A percentile compares a stretch with the other conserved stretches of the same genome.
phyloP scores from a whole-genome alignment of 2,797 vertebrate genomes.

The Phaenicophaeus curvirostris region DNA sequence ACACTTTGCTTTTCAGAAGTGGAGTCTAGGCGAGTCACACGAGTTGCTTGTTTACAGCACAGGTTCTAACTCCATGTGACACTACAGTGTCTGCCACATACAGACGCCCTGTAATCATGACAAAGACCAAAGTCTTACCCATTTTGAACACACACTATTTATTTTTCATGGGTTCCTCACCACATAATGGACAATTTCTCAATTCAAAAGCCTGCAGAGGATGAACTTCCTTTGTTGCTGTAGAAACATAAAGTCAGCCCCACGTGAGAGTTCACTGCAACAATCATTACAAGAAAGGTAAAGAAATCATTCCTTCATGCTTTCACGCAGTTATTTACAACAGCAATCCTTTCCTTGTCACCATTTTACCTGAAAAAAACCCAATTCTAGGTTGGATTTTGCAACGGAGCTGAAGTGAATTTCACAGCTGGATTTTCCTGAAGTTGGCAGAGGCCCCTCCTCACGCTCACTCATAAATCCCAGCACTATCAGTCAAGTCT shows the following conservation, averaged over 20 bases:
- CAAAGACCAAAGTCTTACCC: background rate
- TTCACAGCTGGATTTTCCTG: background rate
- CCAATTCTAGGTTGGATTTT: background rate
- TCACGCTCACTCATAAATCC: background rate
- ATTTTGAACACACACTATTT: background rate
- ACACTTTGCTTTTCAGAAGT: background rate
- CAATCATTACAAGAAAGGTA: background rate
- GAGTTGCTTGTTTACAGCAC: background rate
- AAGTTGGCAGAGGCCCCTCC: background rate
- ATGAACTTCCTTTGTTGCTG: background rate
- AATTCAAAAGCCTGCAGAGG: background rate
- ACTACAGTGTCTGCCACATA: background rate
- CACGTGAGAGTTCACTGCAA: background rate
- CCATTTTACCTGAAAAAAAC: accelerated
- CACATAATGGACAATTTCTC: background rate
- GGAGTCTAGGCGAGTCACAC: background rate
- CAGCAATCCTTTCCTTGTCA: background rate
- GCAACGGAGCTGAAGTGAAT: background rate
- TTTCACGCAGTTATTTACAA: background rate
- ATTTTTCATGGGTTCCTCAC: background rate
- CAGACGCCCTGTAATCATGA: background rate
- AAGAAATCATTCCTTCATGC: background rate
- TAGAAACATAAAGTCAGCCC: background rate
- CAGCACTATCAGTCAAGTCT: background rate
- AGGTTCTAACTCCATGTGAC: background rate